Conservation (phyloP, 2,888 invertebrate genomes). For the Gortyna flavago region DNA sequence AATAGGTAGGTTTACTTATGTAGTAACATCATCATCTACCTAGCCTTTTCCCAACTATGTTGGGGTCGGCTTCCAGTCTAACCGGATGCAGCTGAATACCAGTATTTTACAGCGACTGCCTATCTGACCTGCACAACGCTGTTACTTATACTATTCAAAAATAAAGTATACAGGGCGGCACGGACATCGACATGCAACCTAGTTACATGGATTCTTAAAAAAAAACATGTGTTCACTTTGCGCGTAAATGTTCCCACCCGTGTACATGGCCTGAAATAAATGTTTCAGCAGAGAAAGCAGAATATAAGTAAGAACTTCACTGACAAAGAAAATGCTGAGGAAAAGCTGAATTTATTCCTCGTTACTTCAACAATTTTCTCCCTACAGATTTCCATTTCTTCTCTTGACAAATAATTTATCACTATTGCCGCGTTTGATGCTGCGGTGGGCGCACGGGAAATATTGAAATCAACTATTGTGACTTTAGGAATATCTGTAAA, state of each 20-base stretch:
- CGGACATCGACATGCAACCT: too few relatives aligned
- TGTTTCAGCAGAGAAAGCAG: neutral
- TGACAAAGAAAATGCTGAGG: slow-evolving; percentile 25
- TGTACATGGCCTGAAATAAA: neutral
- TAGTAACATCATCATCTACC: too few relatives aligned
- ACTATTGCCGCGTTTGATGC: slow-evolving; percentile 6
- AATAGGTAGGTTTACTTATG: neutral
- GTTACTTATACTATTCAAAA: too few relatives aligned
- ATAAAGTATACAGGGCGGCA: too few relatives aligned
- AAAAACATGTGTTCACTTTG: too few relatives aligned
- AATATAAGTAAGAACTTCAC: slow-evolving; percentile 25
- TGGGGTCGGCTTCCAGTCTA: too few relatives aligned
- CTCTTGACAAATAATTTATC: slow-evolving; percentile 57
- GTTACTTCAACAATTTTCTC: slow-evolving; percentile 49
- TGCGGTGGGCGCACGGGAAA: slow-evolving; percentile 16
- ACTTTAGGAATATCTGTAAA: slow-evolving; percentile 18
- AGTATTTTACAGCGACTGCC: too few relatives aligned
- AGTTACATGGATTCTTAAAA: too few relatives aligned
- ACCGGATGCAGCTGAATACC: too few relatives aligned
- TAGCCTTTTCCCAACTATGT: too few relatives aligned
- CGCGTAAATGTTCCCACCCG: too few relatives aligned
- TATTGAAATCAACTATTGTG: slow-evolving; percentile 36
- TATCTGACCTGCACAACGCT: too few relatives aligned
- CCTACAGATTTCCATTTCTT: slow-evolving; percentile 43
- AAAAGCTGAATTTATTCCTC: slow-evolving; percentile 52